Base-by-base conservation (phyloP, 2,888 invertebrate species). In the Mactromeris polynyma region DNA sequence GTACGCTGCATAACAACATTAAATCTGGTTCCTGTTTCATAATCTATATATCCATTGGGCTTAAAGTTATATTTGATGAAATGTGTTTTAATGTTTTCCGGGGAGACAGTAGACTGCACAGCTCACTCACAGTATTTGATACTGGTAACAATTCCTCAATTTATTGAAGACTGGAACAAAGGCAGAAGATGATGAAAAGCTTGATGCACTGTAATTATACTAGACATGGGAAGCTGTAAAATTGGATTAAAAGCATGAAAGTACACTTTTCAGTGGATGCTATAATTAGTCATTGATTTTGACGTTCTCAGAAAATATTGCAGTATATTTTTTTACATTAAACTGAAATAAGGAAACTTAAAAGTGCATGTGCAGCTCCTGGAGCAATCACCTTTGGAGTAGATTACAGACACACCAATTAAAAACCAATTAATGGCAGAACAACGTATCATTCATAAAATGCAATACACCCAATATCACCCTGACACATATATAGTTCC, bases 61-160 rank as follows among this genome's bases (percentile, higher is more conserved):
- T 64, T n/a, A 64, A 64, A 64, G 58, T 26, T 26, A 64, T 64
- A 64, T 64, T 64, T 64, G 58, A 64, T 64, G 58, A 64, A 64
- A 64, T 64, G 26, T n/a, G 26, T 26, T 64, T 64, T 64, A 64
- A 64, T 64, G 58, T 64, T 26, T 64, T 64, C 26, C 26, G 26
- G 58, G 58, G 58, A 64, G 58, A 64, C 26, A 64, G n/a, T 64
- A 64, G 58, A 64, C 58, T 64, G 58, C 26, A 26, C n/a, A 26
- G 26, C 26, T 4, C n/a, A n/a, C n/a, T n/a, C n/a, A 26, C 58
- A 26, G 58, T 64, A 26, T n/a, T 21, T 26, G 58, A 9, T 26
- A 64, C 26, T 64, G 58, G 26, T 64, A n/a, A 64, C 9, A 64
- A 64, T 64, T 58, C 9, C 58, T 64, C 58, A 64, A 64, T 64